Base-by-base conservation (phyloP, 2,797 vertebrate species). In the Paedocypris micromegethes region DNA sequence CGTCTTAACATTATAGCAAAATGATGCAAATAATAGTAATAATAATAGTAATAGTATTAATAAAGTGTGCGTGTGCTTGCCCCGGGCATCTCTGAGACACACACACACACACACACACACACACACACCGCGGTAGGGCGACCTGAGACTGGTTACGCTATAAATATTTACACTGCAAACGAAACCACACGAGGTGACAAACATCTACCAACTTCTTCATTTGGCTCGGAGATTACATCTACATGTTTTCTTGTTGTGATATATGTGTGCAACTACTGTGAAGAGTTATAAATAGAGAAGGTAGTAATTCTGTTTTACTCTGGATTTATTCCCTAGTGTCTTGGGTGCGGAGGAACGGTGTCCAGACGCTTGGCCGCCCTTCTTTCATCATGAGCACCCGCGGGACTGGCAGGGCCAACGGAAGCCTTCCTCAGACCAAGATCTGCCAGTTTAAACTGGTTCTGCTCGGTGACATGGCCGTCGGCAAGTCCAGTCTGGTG, bases 381-480 rank as follows among this genome's bases (percentile, higher is more conserved):
- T 69, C 59, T 79, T 82, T 75, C 84, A 72, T 62, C 44, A 89
- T 89, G 88, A 89, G 80, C 82, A 85, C 86, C 80, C 88, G 91
- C 83, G 89, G 86, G 76, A 86, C 86, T 72, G 81, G 84, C 72
- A 78, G 86, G 87, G 79, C 88, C 80, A 92, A 91, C 51, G 88
- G 90, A 78, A 81, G 79, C 43, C 78, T 91, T 5, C 86, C 88
- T 0, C 91, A 91, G 77, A 92, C 91, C 76, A 92, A 92, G 85
- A 92, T 93, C 78, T 93, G 91, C 82, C 91, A 93, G 84, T 93
- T 93, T 77, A 93, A 93, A 70, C 75, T 93, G 80, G 91, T 93
- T 77, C 76, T 93, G 71, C 85, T 93, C 61, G 91, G 91, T 0
- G 91, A 93, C 84, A 92, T 92, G 88, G 91, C 91, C 0, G 91